Evolutionary conservation across 1,140 invertebrate genomes (phyloP), one percentile per base, ranked within the genome.

Genomic region (Coenobita brevimanus): DNA sequence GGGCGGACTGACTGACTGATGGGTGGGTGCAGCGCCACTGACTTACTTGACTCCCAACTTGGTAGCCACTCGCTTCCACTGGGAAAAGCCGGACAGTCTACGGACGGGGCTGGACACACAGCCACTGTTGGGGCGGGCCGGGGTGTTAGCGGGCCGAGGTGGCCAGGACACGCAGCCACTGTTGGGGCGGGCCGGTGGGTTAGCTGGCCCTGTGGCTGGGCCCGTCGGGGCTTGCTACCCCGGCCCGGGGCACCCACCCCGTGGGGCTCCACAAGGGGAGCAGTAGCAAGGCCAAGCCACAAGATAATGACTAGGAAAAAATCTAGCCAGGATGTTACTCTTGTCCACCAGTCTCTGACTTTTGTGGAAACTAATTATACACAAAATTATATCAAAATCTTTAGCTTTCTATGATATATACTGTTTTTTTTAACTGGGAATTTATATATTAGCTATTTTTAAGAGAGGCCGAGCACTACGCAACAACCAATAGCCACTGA

Each of bases 31-130:
- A 85, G 71, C 82, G 54, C 82, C 71, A 71, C 82, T 76, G 71
- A 97, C 96, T 97, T 97, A 97, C 96, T 97, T 97, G 94, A 97
- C 96, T 95, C 96, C 96, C 91, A 97, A 95, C 94, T 97, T 97
- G 93, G 96, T 97, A 93, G 96, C 96, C 93, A 97, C 96, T 93
- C 96, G 95, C 92, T 96, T 95, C 96, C 96, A 97, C 94, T 96
- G 96, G 92, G 96, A 97, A 94, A 96, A 96, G 94, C 96, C 95
- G 62, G 89, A 89, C 75, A 89, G 89, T 75, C 89, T 82, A 30
- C 90, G 90, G 71, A 89, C 88, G 62, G 90, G 90, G 73, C 89
- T 90, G 64, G 89, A 82, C 69, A 87, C 89, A 71, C 80, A 83
- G 81, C 86, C 84, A 82, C 76, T 89, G 89, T 82, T 80, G 84